phyloP scores from a whole-genome alignment of 2,113 vertebrate species.

The Chiloscyllium plagiosum region DNA sequence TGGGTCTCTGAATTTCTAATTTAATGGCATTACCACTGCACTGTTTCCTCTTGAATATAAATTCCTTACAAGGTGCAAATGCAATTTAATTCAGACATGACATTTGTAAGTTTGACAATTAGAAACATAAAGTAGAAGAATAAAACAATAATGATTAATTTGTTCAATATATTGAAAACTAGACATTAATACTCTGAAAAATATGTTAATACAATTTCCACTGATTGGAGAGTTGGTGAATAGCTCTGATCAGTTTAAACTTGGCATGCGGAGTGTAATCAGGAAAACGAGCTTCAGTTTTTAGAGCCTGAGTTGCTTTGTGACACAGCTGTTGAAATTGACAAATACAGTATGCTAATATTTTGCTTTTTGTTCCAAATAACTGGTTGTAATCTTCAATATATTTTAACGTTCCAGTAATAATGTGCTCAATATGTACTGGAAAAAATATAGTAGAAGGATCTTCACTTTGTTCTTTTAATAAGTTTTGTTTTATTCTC shows the following conservation, averaged over 20 bases:
- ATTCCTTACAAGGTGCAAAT: not conserved
- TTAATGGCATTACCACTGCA: too few relatives aligned
- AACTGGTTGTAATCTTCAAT: not conserved
- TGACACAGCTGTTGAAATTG: not conserved
- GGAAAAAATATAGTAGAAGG: not conserved
- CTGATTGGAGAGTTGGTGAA: not conserved
- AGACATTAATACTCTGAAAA: not conserved
- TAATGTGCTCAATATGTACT: not conserved
- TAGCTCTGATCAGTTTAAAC: not conserved
- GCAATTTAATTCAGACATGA: not conserved
- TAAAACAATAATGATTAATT: not conserved
- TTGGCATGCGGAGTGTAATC: not conserved
- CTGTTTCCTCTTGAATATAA: not conserved
- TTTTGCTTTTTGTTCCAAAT: not conserved
- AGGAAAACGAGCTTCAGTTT: not conserved
- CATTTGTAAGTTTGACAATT: not conserved
- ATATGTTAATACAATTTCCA: not conserved
- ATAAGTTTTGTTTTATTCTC: conserved; percentile 21
- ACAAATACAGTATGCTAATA: not conserved
- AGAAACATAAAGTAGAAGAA: not conserved
- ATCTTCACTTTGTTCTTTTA: not conserved
- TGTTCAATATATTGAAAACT: not conserved
- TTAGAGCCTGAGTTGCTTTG: not conserved
- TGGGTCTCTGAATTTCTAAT: too few relatives aligned
- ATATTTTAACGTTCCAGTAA: too few relatives aligned